These are phyloP conservation scores for Hyalella azteca DNA, from an alignment of 2,888 invertebrate genomes.

Conservation along the genomic window DNA sequence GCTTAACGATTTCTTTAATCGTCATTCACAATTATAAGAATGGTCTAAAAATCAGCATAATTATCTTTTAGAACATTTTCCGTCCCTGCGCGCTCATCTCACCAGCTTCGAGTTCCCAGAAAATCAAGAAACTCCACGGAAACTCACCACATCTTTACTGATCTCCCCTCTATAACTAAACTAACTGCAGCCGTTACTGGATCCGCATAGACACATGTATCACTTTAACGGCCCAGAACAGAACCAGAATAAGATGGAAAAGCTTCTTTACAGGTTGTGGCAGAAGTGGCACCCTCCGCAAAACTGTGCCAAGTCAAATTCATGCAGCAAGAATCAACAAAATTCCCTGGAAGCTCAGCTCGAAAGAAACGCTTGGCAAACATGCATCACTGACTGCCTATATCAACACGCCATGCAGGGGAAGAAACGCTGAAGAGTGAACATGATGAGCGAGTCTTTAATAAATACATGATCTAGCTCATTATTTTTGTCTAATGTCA, in stretches of 20 bases:
- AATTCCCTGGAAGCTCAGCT: constrained; percentile 5
- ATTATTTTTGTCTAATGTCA: neutral
- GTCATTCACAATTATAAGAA: too few species aligned
- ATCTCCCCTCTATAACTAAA: too few species aligned
- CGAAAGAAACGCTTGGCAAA: constrained; percentile 26
- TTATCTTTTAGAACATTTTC: too few species aligned
- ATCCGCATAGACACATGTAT: neutral
- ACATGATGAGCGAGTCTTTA: constrained; percentile 3
- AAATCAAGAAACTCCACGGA: constrained; percentile 10
- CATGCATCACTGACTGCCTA: neutral
- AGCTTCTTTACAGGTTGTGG: neutral
- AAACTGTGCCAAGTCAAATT: constrained; percentile 26
- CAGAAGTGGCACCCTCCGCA: constrained; percentile 7
- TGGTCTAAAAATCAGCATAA: too few species aligned
- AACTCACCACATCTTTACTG: neutral
- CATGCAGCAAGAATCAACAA: constrained; percentile 28
- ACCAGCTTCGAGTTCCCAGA: neutral
- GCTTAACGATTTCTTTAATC: too few species aligned
- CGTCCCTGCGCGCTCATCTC: too few species aligned
- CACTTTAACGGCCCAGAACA: neutral
- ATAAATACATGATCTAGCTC: neutral
- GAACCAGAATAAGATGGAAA: neutral
- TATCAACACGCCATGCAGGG: constrained; percentile 22
- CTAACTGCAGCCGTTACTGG: neutral
- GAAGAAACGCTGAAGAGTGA: constrained; percentile 19